Percentiles rank a stretch among this genome's conserved stretches.
These are phyloP conservation scores for Brachionichthys hirsutus DNA, from an alignment of 2,113 vertebrate genomes.

Conservation along the genomic window DNA sequence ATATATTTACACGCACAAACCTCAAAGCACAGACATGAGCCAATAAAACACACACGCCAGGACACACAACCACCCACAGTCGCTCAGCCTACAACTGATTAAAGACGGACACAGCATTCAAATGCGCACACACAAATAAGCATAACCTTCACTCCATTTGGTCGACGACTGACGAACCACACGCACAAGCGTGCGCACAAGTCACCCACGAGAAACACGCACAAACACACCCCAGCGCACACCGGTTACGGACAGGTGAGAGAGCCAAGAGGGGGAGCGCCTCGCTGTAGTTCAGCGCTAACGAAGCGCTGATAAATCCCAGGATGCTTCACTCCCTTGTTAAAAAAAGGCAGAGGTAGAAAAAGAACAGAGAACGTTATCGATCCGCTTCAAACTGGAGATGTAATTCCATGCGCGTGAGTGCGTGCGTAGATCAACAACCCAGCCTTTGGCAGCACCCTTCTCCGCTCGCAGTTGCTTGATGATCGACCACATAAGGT, in stretches of 20 bases:
- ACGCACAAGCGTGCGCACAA: background rate
- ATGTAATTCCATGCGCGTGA: constrained; percentile 66
- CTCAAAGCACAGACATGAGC: constrained; percentile 24
- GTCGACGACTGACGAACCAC: constrained; percentile 54
- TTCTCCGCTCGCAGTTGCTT: constrained; percentile 31
- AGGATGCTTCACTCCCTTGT: constrained; percentile 62
- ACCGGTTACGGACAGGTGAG: constrained; percentile 69
- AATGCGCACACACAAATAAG: constrained; percentile 56
- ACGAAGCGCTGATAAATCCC: constrained; percentile 68
- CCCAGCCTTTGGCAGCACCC: constrained; percentile 49
- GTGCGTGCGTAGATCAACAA: constrained; percentile 52
- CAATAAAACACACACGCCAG: constrained; percentile 16
- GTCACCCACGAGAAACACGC: background rate
- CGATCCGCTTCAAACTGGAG: constrained; percentile 68
- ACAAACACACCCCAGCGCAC: constrained; percentile 22
- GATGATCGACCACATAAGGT: constrained; percentile 51
- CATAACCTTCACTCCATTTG: constrained; percentile 67
- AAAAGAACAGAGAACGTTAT: constrained; percentile 46
- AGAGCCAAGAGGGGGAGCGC: constrained; percentile 14
- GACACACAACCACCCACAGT: constrained; percentile 43
- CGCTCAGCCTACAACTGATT: constrained; percentile 57
- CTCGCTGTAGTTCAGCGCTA: constrained; percentile 47
- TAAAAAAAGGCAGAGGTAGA: constrained; percentile 49
- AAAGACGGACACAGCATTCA: constrained; percentile 57
- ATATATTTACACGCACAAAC: constrained; percentile 54